These are phyloP conservation scores for Corythoichthys intestinalis DNA, from an alignment of 2,113 vertebrate species.

Conservation along the genomic window DNA sequence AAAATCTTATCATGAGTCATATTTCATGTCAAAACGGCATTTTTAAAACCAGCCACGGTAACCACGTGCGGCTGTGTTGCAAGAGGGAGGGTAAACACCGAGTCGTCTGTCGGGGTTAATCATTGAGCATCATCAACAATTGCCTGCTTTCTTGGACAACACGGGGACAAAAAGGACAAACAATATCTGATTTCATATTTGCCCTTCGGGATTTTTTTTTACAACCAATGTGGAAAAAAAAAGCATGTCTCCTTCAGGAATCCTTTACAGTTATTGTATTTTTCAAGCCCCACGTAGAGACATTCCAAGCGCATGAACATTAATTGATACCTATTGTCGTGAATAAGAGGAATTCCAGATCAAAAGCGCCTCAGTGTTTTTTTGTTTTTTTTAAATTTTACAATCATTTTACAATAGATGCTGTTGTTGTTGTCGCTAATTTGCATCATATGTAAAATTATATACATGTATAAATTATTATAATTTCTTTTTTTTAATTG, in stretches of 20 bases:
- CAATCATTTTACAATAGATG: too few species aligned
- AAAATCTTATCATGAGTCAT: constrained; percentile 18
- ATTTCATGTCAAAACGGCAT: constrained; percentile 44
- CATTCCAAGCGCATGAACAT: too few species aligned
- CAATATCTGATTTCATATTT: neutral
- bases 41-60: constrained; percentile 25
- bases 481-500: too few species aligned
- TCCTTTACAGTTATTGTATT: too few species aligned
- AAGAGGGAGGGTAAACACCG: constrained; percentile 26
- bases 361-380: too few species aligned
- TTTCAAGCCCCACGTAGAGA: too few species aligned
- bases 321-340: too few species aligned
- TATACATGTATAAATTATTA: too few species aligned
- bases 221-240: neutral
- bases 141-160: constrained; percentile 22
- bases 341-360: too few species aligned
- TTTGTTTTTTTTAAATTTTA: too few species aligned
- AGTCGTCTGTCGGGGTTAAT: constrained; percentile 38
- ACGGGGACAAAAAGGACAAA: neutral
- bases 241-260: neutral
- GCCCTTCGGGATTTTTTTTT: neutral
- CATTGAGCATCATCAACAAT: constrained; percentile 38
- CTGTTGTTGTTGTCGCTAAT: too few species aligned
- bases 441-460: too few species aligned
- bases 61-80: constrained; percentile 34